Conservation (phyloP, 2,113 vertebrate genomes). For the Silurus meridionalis region DNA sequence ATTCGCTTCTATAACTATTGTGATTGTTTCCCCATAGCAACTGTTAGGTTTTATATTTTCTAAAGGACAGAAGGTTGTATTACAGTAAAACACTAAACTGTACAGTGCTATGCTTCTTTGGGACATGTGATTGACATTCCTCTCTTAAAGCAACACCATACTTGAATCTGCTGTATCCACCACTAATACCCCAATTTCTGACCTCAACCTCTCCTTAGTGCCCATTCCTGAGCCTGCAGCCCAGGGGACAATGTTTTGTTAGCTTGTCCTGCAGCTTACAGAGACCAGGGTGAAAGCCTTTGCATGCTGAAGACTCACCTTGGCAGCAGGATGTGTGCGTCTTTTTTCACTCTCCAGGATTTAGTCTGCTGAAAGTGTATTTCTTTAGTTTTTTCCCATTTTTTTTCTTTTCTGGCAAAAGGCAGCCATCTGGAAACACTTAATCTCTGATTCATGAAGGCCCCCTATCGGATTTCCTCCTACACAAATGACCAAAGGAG, state of each 20-base stretch:
- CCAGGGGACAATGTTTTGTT: conserved; percentile 43
- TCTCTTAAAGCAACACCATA: conserved; percentile 38
- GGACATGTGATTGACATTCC: neutral
- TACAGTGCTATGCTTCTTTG: neutral
- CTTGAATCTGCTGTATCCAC: conserved; percentile 59
- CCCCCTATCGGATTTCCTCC: conserved; percentile 72
- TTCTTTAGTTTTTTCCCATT: conserved; percentile 45
- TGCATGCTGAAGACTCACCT: conserved; percentile 48
- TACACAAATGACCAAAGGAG: conserved; percentile 65
- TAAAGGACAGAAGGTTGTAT: conserved; percentile 1
- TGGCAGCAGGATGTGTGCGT: conserved; percentile 57
- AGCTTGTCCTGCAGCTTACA: conserved; percentile 25
- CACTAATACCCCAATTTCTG: conserved; percentile 56
- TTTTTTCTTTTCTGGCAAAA: conserved; percentile 50
- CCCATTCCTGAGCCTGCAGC: conserved; percentile 20
- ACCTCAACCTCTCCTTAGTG: conserved; percentile 51
- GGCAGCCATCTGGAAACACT: conserved; percentile 79
- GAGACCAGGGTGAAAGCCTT: conserved; percentile 54
- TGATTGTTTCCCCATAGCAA: conserved; percentile 62
- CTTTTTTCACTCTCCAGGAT: conserved; percentile 52
- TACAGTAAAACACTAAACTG: neutral
- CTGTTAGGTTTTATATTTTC: conserved; percentile 47
- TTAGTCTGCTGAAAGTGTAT: conserved; percentile 52
- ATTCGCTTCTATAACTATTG: neutral
- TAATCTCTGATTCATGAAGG: conserved; percentile 72